These are phyloP conservation scores for Podarcis muralis DNA, from an alignment of 2,113 vertebrate species.

Conservation along the genomic window DNA sequence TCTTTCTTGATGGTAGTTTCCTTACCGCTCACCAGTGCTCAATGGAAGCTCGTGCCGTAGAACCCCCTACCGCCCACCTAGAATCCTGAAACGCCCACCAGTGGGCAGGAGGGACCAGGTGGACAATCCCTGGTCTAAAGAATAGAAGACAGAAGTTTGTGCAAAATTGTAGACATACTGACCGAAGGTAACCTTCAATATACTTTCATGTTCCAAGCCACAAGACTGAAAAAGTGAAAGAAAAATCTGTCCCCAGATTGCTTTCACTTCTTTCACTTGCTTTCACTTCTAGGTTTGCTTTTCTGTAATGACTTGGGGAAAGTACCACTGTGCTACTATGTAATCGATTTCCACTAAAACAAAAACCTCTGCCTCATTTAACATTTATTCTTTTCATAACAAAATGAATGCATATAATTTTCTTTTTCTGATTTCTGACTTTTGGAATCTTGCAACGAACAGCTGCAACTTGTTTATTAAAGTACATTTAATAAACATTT, in stretches of 20 bases:
- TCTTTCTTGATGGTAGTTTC: too few relatives aligned
- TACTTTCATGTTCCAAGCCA: neutral
- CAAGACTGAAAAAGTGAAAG: neutral
- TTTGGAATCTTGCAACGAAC: neutral
- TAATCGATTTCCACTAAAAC: neutral
- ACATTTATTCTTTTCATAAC: too few relatives aligned
- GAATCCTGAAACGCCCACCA: too few relatives aligned
- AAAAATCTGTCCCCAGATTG: neutral
- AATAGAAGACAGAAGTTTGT: neutral
- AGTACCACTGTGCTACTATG: neutral
- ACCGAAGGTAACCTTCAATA: neutral
- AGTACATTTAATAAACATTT: neutral
- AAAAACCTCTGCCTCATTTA: neutral
- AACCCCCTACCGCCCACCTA: too few relatives aligned
- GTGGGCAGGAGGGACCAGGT: too few relatives aligned
- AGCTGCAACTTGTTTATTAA: neutral
- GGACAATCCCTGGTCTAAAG: neutral
- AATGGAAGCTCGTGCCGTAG: too few relatives aligned
- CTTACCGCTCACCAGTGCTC: too few relatives aligned
- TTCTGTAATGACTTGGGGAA: neutral
- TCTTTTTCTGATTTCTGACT: neutral
- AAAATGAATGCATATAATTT: too few relatives aligned
- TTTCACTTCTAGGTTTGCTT: neutral
- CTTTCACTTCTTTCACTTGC: neutral
- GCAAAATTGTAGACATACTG: neutral